These are phyloP conservation scores for Pollenia labialis DNA, from an alignment of 2,888 invertebrate species.

Conservation along the genomic window DNA sequence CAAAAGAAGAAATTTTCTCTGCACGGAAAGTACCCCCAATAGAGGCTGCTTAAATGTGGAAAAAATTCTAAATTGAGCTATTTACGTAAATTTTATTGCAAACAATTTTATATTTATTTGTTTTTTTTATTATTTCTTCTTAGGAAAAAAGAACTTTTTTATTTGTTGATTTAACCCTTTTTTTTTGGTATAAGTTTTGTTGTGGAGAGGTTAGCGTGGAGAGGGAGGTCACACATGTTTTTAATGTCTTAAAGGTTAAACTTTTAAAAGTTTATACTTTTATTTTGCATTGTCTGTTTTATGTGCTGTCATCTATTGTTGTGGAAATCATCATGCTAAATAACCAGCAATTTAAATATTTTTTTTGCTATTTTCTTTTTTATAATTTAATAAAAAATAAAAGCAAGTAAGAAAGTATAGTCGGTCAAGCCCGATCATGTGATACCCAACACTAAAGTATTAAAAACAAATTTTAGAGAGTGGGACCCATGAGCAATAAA, in stretches of 20 bases:
- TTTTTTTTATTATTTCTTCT: conserved; percentile 8
- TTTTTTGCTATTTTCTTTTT: conserved; percentile 11
- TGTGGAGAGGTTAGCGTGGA: not conserved
- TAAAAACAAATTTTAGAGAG: no score
- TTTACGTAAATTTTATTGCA: conserved; percentile 83
- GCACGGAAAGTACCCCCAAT: conserved; percentile 20
- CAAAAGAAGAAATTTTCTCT: conserved; percentile 14
- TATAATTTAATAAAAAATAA: not conserved
- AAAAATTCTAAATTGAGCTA: conserved; percentile 81
- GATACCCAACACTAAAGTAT: no score
- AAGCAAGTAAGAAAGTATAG: no score
- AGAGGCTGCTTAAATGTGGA: not conserved
- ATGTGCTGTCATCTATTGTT: not conserved
- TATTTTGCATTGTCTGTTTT: conserved; percentile 2
- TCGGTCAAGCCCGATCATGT: no score
- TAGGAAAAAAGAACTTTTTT: conserved; percentile 20
- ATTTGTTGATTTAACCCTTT: conserved; percentile 49
- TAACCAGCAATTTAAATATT: conserved; percentile 57
- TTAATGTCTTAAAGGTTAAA: conserved; percentile 58
- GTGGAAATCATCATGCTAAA: conserved; percentile 38
- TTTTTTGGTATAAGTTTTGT: conserved; percentile 14
- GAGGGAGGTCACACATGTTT: conserved; percentile 60
- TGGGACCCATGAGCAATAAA: no score
- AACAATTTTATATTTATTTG: conserved; percentile 79
- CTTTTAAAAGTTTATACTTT: not conserved